Conservation (phyloP, 2,888 invertebrate species). For the Polyploca ridens region DNA sequence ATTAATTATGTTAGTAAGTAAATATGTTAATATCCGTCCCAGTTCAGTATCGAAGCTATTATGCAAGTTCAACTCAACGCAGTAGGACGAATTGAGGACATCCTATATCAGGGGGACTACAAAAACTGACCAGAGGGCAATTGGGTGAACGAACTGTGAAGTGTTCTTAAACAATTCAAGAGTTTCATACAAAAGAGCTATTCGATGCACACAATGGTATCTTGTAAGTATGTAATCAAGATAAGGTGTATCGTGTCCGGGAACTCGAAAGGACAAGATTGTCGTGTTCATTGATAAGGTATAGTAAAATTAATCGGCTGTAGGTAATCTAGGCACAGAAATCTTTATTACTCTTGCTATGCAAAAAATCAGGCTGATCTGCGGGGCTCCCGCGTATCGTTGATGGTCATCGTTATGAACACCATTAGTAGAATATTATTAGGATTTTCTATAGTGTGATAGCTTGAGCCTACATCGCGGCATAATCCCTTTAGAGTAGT, state of each 20-base stretch:
- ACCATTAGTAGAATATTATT: too few relatives aligned
- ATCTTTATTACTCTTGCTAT: neutral
- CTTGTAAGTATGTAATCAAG: neutral
- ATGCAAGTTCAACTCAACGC: conserved; percentile 5
- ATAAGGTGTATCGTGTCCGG: conserved; percentile 4
- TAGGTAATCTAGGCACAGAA: neutral
- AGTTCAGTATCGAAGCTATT: neutral
- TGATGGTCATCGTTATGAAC: too few relatives aligned
- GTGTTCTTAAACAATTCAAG: conserved; percentile 6
- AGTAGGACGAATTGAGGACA: conserved; percentile 34
- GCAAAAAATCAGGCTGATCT: too few relatives aligned
- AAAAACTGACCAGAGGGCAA: conserved; percentile 16
- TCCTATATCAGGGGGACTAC: conserved; percentile 37
- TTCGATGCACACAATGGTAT: neutral
- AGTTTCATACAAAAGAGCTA: neutral
- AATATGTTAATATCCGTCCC: neutral
- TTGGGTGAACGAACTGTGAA: conserved; percentile 33
- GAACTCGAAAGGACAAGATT: neutral
- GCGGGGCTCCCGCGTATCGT: too few relatives aligned
- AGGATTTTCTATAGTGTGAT: too few relatives aligned
- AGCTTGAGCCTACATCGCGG: too few relatives aligned
- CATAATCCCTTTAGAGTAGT: too few relatives aligned
- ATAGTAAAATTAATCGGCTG: neutral
- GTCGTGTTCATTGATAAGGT: neutral
- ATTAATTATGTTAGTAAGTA: neutral